phyloP scores from a whole-genome alignment of 2,797 vertebrate genomes.

The Sylvia borin region DNA sequence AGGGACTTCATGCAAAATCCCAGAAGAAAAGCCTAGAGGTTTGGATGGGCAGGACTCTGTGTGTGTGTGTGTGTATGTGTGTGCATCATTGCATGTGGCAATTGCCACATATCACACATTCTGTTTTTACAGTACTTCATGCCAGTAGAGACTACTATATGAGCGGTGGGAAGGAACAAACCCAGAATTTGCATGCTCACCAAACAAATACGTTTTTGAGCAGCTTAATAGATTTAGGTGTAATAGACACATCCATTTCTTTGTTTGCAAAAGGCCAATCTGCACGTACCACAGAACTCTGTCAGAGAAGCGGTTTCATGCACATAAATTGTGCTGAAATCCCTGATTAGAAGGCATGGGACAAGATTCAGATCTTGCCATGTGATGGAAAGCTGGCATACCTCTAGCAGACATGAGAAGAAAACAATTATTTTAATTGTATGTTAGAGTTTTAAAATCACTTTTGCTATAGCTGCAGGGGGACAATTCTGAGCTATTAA shows the following conservation, averaged over 20 bases:
- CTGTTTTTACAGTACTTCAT: background rate
- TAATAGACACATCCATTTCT: background rate
- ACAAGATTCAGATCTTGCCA: slow-evolving; percentile 10
- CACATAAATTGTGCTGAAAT: background rate
- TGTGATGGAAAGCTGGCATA: slow-evolving; percentile 4
- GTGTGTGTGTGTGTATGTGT: background rate
- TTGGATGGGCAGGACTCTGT: background rate
- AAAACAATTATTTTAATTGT: slow-evolving; percentile 46
- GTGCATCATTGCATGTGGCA: background rate
- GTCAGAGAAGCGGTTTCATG: background rate
- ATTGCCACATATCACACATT: background rate
- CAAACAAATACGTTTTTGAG: slow-evolving; percentile 5
- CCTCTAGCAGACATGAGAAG: slow-evolving; percentile 27
- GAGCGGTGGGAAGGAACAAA: background rate
- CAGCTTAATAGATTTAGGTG: background rate
- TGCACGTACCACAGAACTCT: slow-evolving; percentile 37
- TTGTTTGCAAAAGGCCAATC: background rate
- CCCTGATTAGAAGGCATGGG: slow-evolving; percentile 5
- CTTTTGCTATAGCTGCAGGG: slow-evolving; percentile 33
- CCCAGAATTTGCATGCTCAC: background rate
- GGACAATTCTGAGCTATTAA: slow-evolving; percentile 20
- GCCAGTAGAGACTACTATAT: background rate
- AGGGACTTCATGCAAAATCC: background rate
- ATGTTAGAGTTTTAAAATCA: background rate
- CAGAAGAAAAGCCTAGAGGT: background rate